A percentile compares a stretch with the other conserved stretches of the same genome.
Conservation (phyloP, 2,797 vertebrate genomes). For the Coracias cyanogaster region DNA sequence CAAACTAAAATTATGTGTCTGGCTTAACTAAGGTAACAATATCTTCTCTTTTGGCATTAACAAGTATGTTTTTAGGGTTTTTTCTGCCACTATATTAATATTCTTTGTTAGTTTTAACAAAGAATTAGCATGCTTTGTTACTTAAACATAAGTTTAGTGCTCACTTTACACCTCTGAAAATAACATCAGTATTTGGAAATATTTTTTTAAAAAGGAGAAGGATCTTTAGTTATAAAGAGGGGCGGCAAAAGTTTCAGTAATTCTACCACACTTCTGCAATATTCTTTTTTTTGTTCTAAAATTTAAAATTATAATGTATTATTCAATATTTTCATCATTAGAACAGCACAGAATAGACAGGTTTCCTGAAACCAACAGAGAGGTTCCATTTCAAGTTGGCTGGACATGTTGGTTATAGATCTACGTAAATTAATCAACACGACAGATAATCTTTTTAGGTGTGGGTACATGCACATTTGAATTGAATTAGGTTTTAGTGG, state of each 20-base stretch:
- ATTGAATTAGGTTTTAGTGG: not conserved
- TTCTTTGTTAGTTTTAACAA: not conserved
- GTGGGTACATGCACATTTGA: not conserved
- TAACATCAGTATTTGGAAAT: not conserved
- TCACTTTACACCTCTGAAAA: not conserved
- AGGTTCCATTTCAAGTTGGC: not conserved
- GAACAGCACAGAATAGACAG: not conserved
- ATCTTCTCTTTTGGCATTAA: not conserved
- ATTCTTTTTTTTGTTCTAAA: not conserved
- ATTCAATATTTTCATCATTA: not conserved
- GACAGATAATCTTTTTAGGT: not conserved
- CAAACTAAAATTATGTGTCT: not conserved
- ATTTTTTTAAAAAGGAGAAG: not conserved
- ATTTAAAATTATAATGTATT: not conserved
- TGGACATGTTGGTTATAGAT: not conserved
- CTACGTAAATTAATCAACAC: conserved; percentile 10
- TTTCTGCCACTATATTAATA: not conserved
- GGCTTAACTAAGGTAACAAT: not conserved
- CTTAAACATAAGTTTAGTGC: not conserved
- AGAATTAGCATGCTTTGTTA: not conserved
- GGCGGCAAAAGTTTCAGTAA: not conserved
- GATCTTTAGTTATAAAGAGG: not conserved
- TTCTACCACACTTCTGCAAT: not conserved
- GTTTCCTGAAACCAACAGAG: not conserved
- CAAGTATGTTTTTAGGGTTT: accelerated